Conservation (phyloP, 2,888 invertebrate genomes). For the Melieria omissa region DNA sequence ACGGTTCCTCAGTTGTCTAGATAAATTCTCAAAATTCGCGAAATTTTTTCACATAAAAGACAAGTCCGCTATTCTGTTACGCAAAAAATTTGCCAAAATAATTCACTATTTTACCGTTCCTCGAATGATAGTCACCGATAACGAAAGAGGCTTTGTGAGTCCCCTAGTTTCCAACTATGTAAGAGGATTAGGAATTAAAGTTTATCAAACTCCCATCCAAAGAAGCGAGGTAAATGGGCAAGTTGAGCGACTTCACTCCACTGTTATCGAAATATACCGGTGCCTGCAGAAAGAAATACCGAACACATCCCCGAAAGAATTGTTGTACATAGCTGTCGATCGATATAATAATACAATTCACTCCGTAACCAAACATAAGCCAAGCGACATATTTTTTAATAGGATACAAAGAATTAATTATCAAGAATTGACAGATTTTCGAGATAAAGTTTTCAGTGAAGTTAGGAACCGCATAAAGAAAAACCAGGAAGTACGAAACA, state of each 20-base stretch:
- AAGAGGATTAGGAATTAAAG: background rate
- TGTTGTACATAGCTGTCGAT: background rate
- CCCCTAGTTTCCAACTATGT: conserved; percentile 2
- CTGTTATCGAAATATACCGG: too few relatives aligned
- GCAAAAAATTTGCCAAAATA: background rate
- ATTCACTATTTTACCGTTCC: conserved; percentile 6
- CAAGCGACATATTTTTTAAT: too few relatives aligned
- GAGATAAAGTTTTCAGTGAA: too few relatives aligned
- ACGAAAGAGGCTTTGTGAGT: conserved; percentile 1
- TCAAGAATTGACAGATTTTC: too few relatives aligned
- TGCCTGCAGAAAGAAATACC: background rate
- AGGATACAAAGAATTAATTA: too few relatives aligned
- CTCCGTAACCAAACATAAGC: too few relatives aligned
- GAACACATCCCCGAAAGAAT: too few relatives aligned
- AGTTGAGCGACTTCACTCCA: too few relatives aligned
- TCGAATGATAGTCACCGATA: background rate
- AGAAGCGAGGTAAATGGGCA: too few relatives aligned
- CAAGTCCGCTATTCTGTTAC: conserved; percentile 1
- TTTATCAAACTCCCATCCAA: background rate
- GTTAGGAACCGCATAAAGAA: too few relatives aligned
- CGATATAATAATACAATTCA: background rate
- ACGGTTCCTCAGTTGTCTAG: background rate
- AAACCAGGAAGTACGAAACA: too few relatives aligned
- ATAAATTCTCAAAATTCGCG: conserved; percentile 10
- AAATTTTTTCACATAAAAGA: background rate